phyloP scores from a whole-genome alignment of 35 echinoderm and acorn worm genomes.

The Nesometra sesokonis region DNA sequence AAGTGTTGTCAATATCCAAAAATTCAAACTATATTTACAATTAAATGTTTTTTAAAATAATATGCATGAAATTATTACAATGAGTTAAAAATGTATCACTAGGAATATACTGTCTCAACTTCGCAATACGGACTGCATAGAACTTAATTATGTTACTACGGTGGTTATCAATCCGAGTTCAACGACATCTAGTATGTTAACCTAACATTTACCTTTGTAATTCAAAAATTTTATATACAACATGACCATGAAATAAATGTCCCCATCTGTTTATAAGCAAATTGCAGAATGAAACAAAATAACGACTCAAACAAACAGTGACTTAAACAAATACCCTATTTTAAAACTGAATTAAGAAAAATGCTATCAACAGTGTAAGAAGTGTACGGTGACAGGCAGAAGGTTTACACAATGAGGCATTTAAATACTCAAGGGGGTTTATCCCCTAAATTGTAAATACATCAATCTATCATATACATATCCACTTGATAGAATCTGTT shows the following conservation, averaged over 20 bases:
- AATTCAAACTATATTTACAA: too few species aligned
- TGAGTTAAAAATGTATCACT: too few species aligned
- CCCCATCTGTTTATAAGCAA: background rate
- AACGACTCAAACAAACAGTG: background rate
- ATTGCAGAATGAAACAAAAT: too few species aligned
- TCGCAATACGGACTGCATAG: too few species aligned
- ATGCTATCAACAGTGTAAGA: background rate
- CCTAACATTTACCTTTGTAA: background rate
- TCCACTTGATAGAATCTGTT: background rate
- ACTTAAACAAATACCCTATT: background rate
- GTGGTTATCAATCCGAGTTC: background rate
- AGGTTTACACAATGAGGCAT: background rate
- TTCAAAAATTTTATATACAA: background rate
- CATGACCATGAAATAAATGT: background rate
- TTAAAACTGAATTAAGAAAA: background rate
- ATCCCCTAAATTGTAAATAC: background rate
- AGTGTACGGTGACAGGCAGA: background rate
- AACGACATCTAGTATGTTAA: background rate
- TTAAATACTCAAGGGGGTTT: background rate
- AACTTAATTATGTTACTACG: too few species aligned
- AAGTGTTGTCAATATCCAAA: too few species aligned
- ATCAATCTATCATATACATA: background rate
- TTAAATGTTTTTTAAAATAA: too few species aligned
- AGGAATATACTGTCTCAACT: too few species aligned
- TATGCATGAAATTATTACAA: too few species aligned